These are phyloP conservation scores for Anarrhichthys ocellatus DNA, from an alignment of 2,113 vertebrate species.

Conservation along the genomic window DNA sequence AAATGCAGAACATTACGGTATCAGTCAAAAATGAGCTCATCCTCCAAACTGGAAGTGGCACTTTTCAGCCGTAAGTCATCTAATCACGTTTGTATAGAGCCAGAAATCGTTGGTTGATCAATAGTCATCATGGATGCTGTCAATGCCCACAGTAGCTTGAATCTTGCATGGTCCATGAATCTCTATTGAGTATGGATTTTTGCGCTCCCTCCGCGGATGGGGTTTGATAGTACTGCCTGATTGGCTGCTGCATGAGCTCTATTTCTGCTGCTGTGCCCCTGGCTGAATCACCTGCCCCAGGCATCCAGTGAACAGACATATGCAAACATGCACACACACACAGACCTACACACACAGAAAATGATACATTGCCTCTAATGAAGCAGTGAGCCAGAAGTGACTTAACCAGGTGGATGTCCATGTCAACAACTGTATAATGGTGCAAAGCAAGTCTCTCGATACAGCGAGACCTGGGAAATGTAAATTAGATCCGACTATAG, in stretches of 20 bases:
- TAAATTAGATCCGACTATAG: conserved; percentile 12
- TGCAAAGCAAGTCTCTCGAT: conserved; percentile 43
- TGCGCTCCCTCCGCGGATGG: conserved; percentile 53
- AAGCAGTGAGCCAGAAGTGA: conserved; percentile 68
- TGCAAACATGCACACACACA: conserved; percentile 54
- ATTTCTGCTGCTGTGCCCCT: conserved; percentile 75
- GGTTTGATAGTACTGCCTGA: conserved; percentile 69
- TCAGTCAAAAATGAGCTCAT: conserved; percentile 78
- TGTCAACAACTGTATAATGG: conserved; percentile 58
- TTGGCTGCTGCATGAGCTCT: conserved; percentile 73
- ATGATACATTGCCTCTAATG: conserved; percentile 72
- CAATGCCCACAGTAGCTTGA: conserved; percentile 73
- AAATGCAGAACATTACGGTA: conserved; percentile 65
- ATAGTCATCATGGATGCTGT: conserved; percentile 80
- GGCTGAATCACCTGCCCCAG: conserved; percentile 79
- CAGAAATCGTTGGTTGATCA: conserved; percentile 78
- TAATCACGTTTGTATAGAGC: conserved; percentile 74
- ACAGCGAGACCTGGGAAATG: conserved; percentile 19
- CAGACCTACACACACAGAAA: conserved; percentile 52
- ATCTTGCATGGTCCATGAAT: conserved; percentile 80
- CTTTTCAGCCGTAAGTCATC: conserved; percentile 77
- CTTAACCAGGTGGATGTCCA: conserved; percentile 61
- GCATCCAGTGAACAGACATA: conserved; percentile 70
- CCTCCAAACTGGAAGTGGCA: conserved; percentile 80
- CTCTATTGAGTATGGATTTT: conserved; percentile 80